Conservation (phyloP, 2,888 invertebrate species). For the Agonopterix heracliana region DNA sequence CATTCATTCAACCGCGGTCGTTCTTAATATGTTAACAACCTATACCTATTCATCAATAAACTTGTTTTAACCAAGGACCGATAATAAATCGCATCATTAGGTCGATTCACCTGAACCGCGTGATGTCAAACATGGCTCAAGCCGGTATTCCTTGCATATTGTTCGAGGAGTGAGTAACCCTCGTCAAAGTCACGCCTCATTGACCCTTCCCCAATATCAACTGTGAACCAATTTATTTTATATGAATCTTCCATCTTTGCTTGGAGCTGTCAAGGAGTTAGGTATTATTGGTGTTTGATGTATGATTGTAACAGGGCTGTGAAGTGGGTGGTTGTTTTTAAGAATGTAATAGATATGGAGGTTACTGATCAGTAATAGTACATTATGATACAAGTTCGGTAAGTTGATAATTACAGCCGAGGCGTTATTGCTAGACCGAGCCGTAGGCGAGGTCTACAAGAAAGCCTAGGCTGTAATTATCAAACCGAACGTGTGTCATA, state of each 20-base stretch:
- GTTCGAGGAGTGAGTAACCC: conserved; percentile 45
- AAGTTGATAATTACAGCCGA: too few species aligned
- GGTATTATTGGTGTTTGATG: conserved; percentile 31
- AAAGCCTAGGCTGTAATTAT: too few species aligned
- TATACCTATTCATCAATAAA: too few species aligned
- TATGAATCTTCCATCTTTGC: conserved; percentile 63
- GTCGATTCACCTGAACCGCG: conserved; percentile 49
- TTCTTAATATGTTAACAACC: too few species aligned
- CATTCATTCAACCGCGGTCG: too few species aligned
- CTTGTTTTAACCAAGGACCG: not conserved
- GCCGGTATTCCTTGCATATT: conserved; percentile 61
- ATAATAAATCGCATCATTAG: conserved; percentile 7
- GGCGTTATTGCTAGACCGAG: too few species aligned
- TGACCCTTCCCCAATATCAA: conserved; percentile 64
- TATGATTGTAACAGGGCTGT: not conserved
- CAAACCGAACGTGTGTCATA: too few species aligned
- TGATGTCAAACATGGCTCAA: conserved; percentile 58
- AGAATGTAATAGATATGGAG: too few species aligned
- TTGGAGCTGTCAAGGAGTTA: conserved; percentile 57
- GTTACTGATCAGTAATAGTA: too few species aligned
- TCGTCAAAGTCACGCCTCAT: conserved; percentile 72
- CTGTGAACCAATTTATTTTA: conserved; percentile 69
- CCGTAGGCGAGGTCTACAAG: too few species aligned
- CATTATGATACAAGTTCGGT: too few species aligned
- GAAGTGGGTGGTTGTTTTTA: too few species aligned